These are phyloP conservation scores for Triops cancriformis DNA, from an alignment of 1,140 invertebrate genomes.

Conservation along the genomic window DNA sequence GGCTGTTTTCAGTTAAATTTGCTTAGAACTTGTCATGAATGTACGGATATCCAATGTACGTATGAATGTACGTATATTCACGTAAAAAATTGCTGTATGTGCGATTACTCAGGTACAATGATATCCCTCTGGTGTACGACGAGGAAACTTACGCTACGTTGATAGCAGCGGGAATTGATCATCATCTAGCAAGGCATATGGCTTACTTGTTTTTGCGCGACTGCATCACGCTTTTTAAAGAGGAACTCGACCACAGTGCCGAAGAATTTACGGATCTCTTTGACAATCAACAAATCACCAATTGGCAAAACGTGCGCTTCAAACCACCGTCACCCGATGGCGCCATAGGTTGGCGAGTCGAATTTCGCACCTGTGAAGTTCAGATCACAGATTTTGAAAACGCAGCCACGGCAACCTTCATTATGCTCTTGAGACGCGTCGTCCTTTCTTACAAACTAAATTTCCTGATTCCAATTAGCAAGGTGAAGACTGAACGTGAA, in stretches of 20 bases:
- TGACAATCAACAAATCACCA: conserved; percentile 99
- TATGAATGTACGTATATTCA: background rate
- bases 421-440: conserved; percentile 90
- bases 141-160: conserved; percentile 71
- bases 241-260: conserved; percentile 93
- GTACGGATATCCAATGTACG: no score
- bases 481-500: conserved; percentile 55
- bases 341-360: conserved; percentile 96
- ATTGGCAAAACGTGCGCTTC: conserved; percentile 99
- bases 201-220: conserved; percentile 98
- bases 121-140: conserved; percentile 69
- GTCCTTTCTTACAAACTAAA: conserved; percentile 94
- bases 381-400: conserved; percentile 99
- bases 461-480: conserved; percentile 95
- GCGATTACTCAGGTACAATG: conserved; percentile 16
- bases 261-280: conserved; percentile 94
- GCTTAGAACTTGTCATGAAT: no score
- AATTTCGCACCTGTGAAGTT: conserved; percentile 97
- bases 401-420: conserved; percentile 96
- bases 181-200: conserved; percentile 83
- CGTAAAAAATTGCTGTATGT: no score
- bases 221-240: conserved; percentile 88
- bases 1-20: no score
- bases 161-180: conserved; percentile 77
- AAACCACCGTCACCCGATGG: conserved; percentile 94